phyloP scores from a whole-genome alignment of 2,797 vertebrate genomes.

The Sebastes alutus region DNA sequence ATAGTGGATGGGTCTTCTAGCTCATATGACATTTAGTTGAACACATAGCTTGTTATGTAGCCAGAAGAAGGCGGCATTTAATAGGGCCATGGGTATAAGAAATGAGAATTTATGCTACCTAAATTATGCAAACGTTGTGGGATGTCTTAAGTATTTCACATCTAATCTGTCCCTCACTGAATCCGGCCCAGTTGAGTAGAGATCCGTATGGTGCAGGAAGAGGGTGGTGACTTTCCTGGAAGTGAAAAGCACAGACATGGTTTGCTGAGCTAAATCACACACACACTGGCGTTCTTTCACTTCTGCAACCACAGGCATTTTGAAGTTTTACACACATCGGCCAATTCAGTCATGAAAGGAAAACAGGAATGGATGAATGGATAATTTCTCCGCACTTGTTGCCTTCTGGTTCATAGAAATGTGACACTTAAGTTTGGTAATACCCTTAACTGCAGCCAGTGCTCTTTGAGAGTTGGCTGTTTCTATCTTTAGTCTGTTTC shows the following conservation, averaged over 20 bases:
- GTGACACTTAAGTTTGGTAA: slow-evolving; percentile 59
- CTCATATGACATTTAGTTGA: neutral
- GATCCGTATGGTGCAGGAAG: slow-evolving; percentile 40
- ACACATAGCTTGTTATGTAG: neutral
- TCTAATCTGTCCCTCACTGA: slow-evolving; percentile 2
- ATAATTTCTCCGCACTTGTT: slow-evolving; percentile 57
- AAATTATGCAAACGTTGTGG: neutral
- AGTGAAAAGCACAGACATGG: slow-evolving; percentile 58
- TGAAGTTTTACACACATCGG: slow-evolving; percentile 57
- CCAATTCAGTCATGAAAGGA: slow-evolving; percentile 51
- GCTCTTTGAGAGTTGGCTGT: slow-evolving; percentile 68
- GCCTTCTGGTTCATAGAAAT: slow-evolving; percentile 54
- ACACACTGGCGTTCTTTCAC: slow-evolving; percentile 48
- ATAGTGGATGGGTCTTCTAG: neutral
- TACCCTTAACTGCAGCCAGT: slow-evolving; percentile 47
- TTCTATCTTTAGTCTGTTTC: slow-evolving; percentile 82
- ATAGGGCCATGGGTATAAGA: neutral
- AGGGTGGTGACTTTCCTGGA: slow-evolving; percentile 73
- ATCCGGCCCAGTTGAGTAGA: slow-evolving; percentile 32
- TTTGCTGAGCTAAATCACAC: slow-evolving; percentile 59
- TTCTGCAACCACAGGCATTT: slow-evolving; percentile 58
- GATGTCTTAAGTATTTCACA: neutral
- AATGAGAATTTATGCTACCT: neutral
- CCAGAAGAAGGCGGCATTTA: neutral
- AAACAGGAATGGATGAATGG: slow-evolving; percentile 43